Evolutionary conservation across 2,888 invertebrate genomes (phyloP).

Genomic region (Notodonta dromedarius): DNA sequence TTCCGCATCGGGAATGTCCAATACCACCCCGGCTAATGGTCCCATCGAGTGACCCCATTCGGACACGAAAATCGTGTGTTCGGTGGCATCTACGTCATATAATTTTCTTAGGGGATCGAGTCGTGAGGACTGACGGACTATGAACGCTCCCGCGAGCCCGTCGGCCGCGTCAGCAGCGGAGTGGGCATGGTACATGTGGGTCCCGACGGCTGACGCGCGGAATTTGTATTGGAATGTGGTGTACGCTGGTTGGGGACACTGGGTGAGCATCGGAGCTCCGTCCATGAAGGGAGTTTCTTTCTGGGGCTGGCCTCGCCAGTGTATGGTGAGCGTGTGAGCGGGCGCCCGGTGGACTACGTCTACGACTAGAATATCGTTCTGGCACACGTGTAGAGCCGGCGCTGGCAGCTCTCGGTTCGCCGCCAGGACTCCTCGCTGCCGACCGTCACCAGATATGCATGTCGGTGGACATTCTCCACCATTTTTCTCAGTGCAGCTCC

Average conservation of each 20-base stretch:
- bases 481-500: conserved; percentile 85
- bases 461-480: conserved; percentile 84
- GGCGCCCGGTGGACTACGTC: conserved; percentile 90
- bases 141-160: conserved; percentile 88
- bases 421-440: conserved; percentile 85
- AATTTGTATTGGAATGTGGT: conserved; percentile 91
- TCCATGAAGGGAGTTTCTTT: conserved; percentile 90
- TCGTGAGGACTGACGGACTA: conserved; percentile 87
- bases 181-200: conserved; percentile 90
- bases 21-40: conserved; percentile 72
- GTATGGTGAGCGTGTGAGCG: conserved; percentile 88
- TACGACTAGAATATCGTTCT: conserved; percentile 90
- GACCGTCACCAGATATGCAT: conserved; percentile 87
- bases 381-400: conserved; percentile 87
- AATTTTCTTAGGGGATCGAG: conserved; percentile 84
- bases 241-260: conserved; percentile 90
- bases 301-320: conserved; percentile 92
- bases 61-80: conserved; percentile 88
- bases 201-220: conserved; percentile 88
- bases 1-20: conserved; percentile 71
- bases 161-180: conserved; percentile 88
- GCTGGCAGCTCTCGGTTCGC: conserved; percentile 88
- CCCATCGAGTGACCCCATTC: conserved; percentile 88
- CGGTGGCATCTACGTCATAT: conserved; percentile 89
- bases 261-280: conserved; percentile 90